Evolutionary conservation across 2,113 vertebrate genomes (phyloP).

Genomic region (Coryphaenoides rupestris): DNA sequence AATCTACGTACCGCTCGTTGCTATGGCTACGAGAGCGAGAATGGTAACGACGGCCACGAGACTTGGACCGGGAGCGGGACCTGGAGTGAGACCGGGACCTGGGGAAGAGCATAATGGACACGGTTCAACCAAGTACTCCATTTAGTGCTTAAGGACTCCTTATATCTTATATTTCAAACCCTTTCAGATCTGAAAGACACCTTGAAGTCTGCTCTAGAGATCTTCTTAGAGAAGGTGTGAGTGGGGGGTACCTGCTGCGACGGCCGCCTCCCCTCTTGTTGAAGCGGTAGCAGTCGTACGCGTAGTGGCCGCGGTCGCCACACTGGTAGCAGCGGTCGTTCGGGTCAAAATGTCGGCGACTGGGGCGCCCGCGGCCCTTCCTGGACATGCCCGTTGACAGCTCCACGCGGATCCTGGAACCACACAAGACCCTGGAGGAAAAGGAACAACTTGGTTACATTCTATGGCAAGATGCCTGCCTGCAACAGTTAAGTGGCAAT

Average conservation of each 20-base stretch:
- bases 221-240: no score
- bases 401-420: constrained; percentile 77
- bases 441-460: not conserved
- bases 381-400: constrained; percentile 77
- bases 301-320: constrained; percentile 77
- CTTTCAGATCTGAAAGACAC: no score
- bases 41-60: constrained; percentile 69
- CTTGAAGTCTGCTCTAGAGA: no score
- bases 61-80: constrained; percentile 70
- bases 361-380: constrained; percentile 76
- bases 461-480: no score
- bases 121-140: no score
- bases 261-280: constrained; percentile 68
- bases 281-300: constrained; percentile 81
- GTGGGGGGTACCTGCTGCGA: constrained; percentile 66
- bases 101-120: not conserved
- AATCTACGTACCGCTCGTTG: constrained; percentile 61
- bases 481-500: no score
- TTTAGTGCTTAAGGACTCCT: no score
- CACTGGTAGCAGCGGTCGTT: constrained; percentile 80
- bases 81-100: constrained; percentile 54
- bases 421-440: constrained; percentile 70
- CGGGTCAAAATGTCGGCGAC: constrained; percentile 78
- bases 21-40: constrained; percentile 74
- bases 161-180: no score